Evolutionary conservation across 2,113 vertebrate genomes (phyloP), one percentile per base, ranked within the genome.

Genomic region (Lanius collurio): DNA sequence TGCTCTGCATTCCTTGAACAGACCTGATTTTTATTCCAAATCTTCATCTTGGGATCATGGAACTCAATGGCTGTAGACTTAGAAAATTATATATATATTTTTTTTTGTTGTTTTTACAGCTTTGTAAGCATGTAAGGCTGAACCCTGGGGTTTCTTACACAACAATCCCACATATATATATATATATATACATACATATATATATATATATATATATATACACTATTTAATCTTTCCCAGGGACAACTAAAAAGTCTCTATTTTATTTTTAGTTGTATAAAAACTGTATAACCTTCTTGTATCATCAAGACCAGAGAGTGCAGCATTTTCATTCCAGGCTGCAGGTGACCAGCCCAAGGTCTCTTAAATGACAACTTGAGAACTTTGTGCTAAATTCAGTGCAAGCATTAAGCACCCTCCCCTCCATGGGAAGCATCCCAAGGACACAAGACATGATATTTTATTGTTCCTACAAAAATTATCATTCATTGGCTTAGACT

Each of bases 111-210:
- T 96, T 94, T 92, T 74, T 91, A 81, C 65, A 57, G 81, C 77
- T 93, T 92, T 87, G 81, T 93, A 95, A 94, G 93, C 91, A 95
- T 95, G 94, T 92, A 82, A 95, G 89, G 76, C 93, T 95, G 91
- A 75, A 44, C 39, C 84, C 77, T 0, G 21, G 73, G 89, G 35
- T 87, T 87, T 71, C 79, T 82, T 92, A 87, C 77, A 53, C 74
- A 89, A 26, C 91, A 89, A 52, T 67, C 78, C 53, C 71, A 28
- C 62, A 77, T 12, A 19, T 69, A 33, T 12, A 17, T 69, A 33
- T 26, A 35, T 35, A 33, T n/a, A 28, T 39, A n/a, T n/a, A n/a
- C n/a, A n/a, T n/a, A n/a, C n/a, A n/a, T n/a, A n/a, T n/a, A n/a
- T n/a, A n/a, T n/a, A n/a, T n/a, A n/a, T n/a, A n/a, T n/a, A n/a